A percentile compares a stretch with the other conserved stretches of the same genome.
Evolutionary conservation across 1,140 invertebrate genomes (phyloP).

Genomic region (Fopius arisanus): DNA sequence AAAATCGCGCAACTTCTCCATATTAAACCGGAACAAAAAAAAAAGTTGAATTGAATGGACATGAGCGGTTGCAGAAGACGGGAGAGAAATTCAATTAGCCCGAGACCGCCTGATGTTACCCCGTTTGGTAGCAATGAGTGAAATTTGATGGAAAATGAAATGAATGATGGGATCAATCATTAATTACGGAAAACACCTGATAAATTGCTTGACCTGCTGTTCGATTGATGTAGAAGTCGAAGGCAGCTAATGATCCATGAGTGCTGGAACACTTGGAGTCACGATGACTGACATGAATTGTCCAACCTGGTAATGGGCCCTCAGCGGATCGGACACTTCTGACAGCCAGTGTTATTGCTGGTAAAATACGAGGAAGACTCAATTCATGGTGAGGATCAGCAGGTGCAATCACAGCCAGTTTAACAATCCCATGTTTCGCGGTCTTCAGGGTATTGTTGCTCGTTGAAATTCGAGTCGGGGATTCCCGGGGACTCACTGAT

Average conservation of each 20-base stretch:
- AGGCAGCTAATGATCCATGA: constrained; percentile 78
- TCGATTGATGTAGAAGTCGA: constrained; percentile 78
- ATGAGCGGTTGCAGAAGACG: too few species aligned
- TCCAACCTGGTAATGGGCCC: constrained; percentile 72
- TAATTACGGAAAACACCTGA: neutral
- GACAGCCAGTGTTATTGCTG: constrained; percentile 79
- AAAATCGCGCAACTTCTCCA: too few species aligned
- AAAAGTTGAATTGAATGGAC: too few species aligned
- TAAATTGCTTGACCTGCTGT: constrained; percentile 68
- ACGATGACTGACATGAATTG: constrained; percentile 73
- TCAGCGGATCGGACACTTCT: constrained; percentile 67
- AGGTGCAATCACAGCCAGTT: constrained; percentile 75
- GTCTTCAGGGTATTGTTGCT: neutral
- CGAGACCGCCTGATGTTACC: too few species aligned
- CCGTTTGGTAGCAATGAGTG: too few species aligned
- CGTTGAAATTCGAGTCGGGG: constrained; percentile 34
- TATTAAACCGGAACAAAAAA: too few species aligned
- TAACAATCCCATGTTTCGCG: constrained; percentile 56
- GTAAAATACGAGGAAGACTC: constrained; percentile 75
- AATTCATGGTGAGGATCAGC: constrained; percentile 70
- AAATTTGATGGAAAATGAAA: too few species aligned
- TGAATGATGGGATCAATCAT: too few species aligned
- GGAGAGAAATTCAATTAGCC: too few species aligned
- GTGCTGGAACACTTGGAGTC: constrained; percentile 84
- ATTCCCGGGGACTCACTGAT: constrained; percentile 56